phyloP scores from a whole-genome alignment of 2,797 vertebrate genomes.

The Mallotus villosus region DNA sequence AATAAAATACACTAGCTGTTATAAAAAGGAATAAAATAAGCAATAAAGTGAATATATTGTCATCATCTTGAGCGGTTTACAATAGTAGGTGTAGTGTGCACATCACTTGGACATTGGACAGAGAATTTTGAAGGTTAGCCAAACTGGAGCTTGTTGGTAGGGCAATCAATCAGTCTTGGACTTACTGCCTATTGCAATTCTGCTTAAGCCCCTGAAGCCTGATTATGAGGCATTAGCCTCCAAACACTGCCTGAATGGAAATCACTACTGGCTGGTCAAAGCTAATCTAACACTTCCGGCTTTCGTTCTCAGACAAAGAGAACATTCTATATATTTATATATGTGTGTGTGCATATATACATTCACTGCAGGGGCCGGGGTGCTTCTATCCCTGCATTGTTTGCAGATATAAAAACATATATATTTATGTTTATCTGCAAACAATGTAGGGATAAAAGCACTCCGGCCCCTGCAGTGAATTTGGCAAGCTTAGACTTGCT shows the following conservation, averaged over 20 bases:
- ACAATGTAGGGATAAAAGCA: slow-evolving; percentile 1
- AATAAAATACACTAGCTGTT: too few relatives aligned
- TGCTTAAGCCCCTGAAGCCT: slow-evolving; percentile 42
- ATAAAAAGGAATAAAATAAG: too few relatives aligned
- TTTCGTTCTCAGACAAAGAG: slow-evolving; percentile 6
- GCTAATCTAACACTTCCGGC: slow-evolving; percentile 16
- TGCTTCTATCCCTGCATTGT: too few relatives aligned
- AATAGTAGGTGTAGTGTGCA: too few relatives aligned
- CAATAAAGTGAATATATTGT: too few relatives aligned
- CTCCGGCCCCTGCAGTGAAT: neutral
- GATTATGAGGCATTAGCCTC: slow-evolving; percentile 44
- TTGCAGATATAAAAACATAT: too few relatives aligned
- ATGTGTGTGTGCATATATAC: neutral
- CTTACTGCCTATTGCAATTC: slow-evolving; percentile 42
- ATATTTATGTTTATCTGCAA: slow-evolving; percentile 8
- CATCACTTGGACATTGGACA: slow-evolving; percentile 10
- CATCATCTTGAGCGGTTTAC: too few relatives aligned
- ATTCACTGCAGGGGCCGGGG: too few relatives aligned
- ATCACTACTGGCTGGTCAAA: slow-evolving; percentile 26
- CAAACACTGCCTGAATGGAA: slow-evolving; percentile 38
- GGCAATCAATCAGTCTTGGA: slow-evolving; percentile 42
- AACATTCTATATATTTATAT: neutral
- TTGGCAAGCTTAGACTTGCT: slow-evolving; percentile 15
- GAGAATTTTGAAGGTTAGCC: slow-evolving; percentile 28
- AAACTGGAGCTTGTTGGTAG: slow-evolving; percentile 30